Percentiles rank a stretch among this genome's conserved stretches.
These are phyloP conservation scores for Manacus vitellinus DNA, from an alignment of 2,113 vertebrate genomes.

Conservation along the genomic window DNA sequence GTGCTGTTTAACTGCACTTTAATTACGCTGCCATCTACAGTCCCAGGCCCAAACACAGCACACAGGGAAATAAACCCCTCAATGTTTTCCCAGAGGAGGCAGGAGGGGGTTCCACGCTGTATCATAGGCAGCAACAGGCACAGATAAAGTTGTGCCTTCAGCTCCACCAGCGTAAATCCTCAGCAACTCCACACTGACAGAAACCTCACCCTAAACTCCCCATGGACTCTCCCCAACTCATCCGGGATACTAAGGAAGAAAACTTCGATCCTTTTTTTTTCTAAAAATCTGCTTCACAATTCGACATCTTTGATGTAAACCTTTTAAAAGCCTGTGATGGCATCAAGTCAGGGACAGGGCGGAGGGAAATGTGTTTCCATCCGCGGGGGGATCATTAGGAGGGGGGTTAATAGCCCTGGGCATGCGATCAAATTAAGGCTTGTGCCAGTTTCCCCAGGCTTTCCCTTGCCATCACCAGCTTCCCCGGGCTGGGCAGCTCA, in stretches of 20 bases:
- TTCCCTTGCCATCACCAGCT: conserved; percentile 12
- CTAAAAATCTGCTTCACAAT: neutral
- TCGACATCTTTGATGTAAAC: neutral
- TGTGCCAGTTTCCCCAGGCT: conserved; percentile 38
- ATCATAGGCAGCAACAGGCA: neutral
- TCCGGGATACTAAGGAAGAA: neutral
- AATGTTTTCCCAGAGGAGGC: neutral
- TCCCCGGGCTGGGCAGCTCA: conserved; percentile 16
- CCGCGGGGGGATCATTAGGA: neutral
- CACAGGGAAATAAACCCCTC: neutral
- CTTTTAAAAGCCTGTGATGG: neutral
- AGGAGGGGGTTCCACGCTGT: neutral
- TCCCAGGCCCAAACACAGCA: neutral
- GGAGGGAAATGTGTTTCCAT: conserved; percentile 19
- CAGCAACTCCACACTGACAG: neutral
- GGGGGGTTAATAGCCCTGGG: conserved; percentile 41
- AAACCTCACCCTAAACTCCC: neutral
- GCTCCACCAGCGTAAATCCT: neutral
- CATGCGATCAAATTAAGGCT: conserved; percentile 15
- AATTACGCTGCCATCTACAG: neutral
- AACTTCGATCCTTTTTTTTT: neutral
- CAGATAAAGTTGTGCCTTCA: neutral
- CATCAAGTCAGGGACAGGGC: conserved; percentile 28
- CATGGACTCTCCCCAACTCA: neutral
- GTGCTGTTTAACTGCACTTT: neutral